These are phyloP conservation scores for Dipus sagitta DNA, from an alignment of 2,797 vertebrate genomes.

Conservation along the genomic window DNA sequence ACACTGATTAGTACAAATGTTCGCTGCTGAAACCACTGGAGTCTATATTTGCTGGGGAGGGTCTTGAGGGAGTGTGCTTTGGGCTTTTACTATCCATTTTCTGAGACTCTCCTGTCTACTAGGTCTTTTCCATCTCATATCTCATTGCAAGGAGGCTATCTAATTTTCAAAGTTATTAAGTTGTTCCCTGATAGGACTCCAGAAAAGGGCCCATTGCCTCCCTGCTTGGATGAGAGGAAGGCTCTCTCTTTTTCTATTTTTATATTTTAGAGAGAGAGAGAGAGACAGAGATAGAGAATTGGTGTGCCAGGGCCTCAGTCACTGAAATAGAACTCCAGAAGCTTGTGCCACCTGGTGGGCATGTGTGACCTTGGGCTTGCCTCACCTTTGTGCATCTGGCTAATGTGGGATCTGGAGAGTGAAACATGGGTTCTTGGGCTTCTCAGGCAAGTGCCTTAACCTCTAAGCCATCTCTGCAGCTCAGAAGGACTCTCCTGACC, in stretches of 20 bases:
- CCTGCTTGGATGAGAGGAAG: neutral
- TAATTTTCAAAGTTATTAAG: neutral
- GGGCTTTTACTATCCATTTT: neutral
- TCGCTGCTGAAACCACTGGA: neutral
- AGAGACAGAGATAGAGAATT: no score
- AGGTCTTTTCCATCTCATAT: neutral
- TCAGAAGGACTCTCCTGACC: neutral
- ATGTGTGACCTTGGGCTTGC: no score
- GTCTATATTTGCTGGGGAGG: neutral
- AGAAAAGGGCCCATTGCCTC: neutral
- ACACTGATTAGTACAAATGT: neutral
- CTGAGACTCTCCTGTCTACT: neutral
- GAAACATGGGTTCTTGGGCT: no score
- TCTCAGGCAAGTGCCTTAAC: no score
- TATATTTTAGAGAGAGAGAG: no score
- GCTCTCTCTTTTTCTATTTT: neutral
- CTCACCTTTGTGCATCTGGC: no score
- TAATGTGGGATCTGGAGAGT: no score
- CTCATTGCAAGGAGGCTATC: conserved; percentile 2
- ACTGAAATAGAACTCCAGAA: no score
- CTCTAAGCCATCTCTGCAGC: no score
- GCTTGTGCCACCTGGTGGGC: no score
- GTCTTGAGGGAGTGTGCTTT: neutral
- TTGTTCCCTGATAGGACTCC: neutral
- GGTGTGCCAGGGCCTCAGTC: no score